Evolutionary conservation across 2,113 vertebrate genomes (phyloP), one percentile per base, ranked within the genome.

Genomic region (Sturnus vulgaris): DNA sequence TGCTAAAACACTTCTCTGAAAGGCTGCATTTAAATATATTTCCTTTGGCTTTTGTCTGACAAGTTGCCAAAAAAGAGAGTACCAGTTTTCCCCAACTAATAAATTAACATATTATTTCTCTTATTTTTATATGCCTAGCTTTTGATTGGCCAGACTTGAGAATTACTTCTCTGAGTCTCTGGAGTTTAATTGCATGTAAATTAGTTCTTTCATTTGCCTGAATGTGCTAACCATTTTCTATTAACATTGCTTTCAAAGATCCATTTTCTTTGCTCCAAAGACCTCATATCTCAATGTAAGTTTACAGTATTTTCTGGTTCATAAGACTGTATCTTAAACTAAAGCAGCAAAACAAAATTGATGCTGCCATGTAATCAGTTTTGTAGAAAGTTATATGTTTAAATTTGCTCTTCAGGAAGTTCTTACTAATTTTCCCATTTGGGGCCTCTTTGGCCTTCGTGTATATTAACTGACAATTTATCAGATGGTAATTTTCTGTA

Each of bases 221-320:
- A 44, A 40, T 92, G 22, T 85, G 39, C 70, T 88, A 79, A 88
- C 57, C 25, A 46, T 28, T 90, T 93, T 80, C 82, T 91, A 57
- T 85, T 88, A 86, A 77, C 37, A 11, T 35, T 69, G 25, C 50
- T 85, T 93, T 94, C 79, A 92, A 76, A 96, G 46, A 65, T 88
- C n/a, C 31, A 39, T 92, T 92, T 95, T 90, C 55, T 86, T 89
- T 91, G 33, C 71, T 93, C 16, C 47, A 25, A 73, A 78, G 72
- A 70, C 30, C 46, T 94, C 25, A 16, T 76, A 72, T 93, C n/a
- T 93, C 66, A 88, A 9, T 53, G 42, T 53, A 63, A 76, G 25
- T 70, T 61, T 80, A 46, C 14, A 56, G 15, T 39, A 42, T 69
- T 90, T 82, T 88, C 44, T 77, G 59, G 24, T 86, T 88, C 75